phyloP scores from a whole-genome alignment of 2,113 vertebrate genomes.

The Cyanoderma ruficeps region DNA sequence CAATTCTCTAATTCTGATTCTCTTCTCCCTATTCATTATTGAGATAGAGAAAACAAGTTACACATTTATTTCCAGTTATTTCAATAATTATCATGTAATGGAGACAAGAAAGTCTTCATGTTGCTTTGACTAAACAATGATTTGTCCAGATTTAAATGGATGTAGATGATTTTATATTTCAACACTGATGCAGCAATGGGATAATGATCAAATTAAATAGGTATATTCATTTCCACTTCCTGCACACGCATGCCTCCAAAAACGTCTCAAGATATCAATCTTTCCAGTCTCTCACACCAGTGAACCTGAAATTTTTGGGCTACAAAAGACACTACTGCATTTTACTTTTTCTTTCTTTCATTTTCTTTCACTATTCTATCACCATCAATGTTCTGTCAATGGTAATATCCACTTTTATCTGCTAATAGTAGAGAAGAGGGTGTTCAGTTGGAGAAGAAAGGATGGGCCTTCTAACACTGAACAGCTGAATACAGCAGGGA shows the following conservation, averaged over 20 bases:
- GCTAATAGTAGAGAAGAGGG: neutral
- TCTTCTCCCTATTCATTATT: neutral
- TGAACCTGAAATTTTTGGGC: neutral
- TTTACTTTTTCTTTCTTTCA: neutral
- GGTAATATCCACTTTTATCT: neutral
- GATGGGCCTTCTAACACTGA: neutral
- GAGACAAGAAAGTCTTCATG: neutral
- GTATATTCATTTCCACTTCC: neutral
- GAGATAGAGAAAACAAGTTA: neutral
- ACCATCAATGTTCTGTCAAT: neutral
- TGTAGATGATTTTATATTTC: neutral
- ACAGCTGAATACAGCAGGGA: neutral
- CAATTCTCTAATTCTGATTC: no score
- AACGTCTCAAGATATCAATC: neutral
- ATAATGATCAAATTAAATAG: neutral
- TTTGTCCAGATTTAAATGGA: neutral
- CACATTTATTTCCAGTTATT: neutral
- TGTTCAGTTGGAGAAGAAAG: neutral
- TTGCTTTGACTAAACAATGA: neutral
- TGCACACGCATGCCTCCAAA: neutral
- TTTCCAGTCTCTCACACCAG: neutral
- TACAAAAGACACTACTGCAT: neutral
- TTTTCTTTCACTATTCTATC: neutral
- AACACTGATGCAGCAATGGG: neutral
- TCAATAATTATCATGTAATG: neutral